Conservation (phyloP, 2,888 invertebrate species). For the Lithodes maja region DNA sequence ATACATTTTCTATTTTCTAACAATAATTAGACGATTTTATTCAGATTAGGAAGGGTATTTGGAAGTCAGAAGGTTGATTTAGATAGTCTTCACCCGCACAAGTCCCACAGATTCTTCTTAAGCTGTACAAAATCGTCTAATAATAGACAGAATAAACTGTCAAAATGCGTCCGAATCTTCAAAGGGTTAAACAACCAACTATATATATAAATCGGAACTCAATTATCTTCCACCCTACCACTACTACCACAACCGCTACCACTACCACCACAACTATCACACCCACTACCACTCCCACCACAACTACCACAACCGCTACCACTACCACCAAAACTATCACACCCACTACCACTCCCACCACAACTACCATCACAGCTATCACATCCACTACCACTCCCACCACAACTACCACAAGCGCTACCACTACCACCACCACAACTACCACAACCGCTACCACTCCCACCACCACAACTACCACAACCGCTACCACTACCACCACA, state of each 20-base stretch:
- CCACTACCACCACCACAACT: not conserved
- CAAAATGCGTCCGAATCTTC: too few relatives aligned
- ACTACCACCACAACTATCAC: not conserved
- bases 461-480: not conserved
- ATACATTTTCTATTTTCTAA: too few relatives aligned
- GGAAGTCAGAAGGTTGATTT: too few relatives aligned
- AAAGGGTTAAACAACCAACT: too few relatives aligned
- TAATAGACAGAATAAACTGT: too few relatives aligned
- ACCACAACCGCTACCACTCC: not conserved
- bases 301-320: not conserved
- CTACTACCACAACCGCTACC: not conserved
- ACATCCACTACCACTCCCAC: not conserved
- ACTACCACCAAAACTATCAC: not conserved
- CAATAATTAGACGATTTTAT: too few relatives aligned
- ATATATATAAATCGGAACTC: too few relatives aligned
- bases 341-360: not conserved
- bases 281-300: not conserved
- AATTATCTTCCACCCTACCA: not conserved
- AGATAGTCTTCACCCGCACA: too few relatives aligned
- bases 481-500: slow-evolving; percentile 7
- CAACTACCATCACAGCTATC: not conserved
- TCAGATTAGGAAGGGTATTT: too few relatives aligned
- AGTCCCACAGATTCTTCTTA: too few relatives aligned
- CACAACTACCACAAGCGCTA: not conserved
- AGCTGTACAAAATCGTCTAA: too few relatives aligned